Base-by-base conservation (phyloP, 2,797 vertebrate species). In the Choloepus didactylus region DNA sequence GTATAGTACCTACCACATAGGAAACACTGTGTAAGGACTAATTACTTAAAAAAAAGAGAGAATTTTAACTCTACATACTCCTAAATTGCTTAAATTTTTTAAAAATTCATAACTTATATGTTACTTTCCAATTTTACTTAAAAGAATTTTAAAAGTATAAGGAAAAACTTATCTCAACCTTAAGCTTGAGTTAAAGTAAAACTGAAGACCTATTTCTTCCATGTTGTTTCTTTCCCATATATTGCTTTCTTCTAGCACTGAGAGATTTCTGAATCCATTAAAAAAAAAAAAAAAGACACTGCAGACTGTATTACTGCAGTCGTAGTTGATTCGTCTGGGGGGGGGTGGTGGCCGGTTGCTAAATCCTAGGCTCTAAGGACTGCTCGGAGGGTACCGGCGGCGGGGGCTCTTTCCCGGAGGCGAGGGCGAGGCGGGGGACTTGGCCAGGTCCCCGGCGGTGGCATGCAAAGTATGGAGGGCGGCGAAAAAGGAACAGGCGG, bases 151-250 rank as follows among this genome's bases (percentile, higher is more conserved):
- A 73, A 67, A 90, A 81, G 27, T 69, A 83, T 70, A 86, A 69
- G 49, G 56, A 92, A 96, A 93, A 69, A 46, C 14, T 38, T 5
- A 87, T 88, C 21, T 64, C 31, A 81, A 51, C 23, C 75, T 82
- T 82, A 85, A 64, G 56, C 35, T 79, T 89, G 44, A 81, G 23
- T 69, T 85, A 91, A 73, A 81, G 46, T 49, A 93, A 93, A 89
- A 27, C 11, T 38, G 76, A 91, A 80, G 19, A 11, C n/a, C 83
- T 72, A 6, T 76, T 15, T 89, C 73, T 70, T 85, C 12, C 73
- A 59, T 41, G 21, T 18, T 87, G 18, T 41, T 66, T 51, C 75
- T 72, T 4, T 16, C 31, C 38, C 16, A 67, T 25, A 59, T 4
- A 72, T n/a, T 27, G 38, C 10, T 95, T 91, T 92, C 49, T 23